Percentiles rank a stretch among this genome's conserved stretches.
Evolutionary conservation across 64 coral and sea anemone genomes (phyloP).

Genomic region (Cladopsammia gracilis): DNA sequence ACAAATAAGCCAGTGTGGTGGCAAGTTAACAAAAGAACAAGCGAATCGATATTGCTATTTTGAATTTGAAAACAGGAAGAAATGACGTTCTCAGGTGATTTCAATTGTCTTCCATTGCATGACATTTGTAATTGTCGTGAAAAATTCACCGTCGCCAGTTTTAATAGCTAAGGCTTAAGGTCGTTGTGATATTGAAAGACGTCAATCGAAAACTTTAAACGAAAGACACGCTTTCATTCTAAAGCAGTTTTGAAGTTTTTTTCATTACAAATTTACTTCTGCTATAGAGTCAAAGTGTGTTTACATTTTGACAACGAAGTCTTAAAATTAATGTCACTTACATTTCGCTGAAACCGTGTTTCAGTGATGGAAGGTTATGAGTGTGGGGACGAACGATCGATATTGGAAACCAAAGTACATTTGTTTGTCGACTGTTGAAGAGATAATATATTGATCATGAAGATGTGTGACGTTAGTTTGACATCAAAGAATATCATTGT

Average conservation of each 20-base stretch:
- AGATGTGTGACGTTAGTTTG: too few species aligned
- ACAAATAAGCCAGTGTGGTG: background rate
- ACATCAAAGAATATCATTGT: too few species aligned
- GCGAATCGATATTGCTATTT: background rate
- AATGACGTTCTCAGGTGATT: conserved; percentile 8
- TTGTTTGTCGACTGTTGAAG: too few species aligned
- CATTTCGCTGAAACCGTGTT: too few species aligned
- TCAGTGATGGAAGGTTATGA: too few species aligned
- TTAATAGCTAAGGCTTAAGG: background rate
- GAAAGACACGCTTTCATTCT: background rate
- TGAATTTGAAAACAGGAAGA: background rate
- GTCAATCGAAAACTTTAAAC: background rate
- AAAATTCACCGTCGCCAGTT: background rate
- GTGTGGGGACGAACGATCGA: too few species aligned
- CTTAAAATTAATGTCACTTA: too few species aligned
- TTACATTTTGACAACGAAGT: too few species aligned
- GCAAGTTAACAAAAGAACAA: background rate
- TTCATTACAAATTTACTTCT: too few species aligned
- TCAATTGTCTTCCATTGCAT: background rate
- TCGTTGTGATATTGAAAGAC: background rate
- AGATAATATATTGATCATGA: too few species aligned
- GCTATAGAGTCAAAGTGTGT: too few species aligned
- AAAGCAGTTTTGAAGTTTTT: background rate
- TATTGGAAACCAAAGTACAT: too few species aligned
- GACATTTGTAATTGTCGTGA: background rate